These are phyloP conservation scores for Carcinoscorpius rotundicauda DNA, from an alignment of 1,140 invertebrate genomes.

Conservation along the genomic window DNA sequence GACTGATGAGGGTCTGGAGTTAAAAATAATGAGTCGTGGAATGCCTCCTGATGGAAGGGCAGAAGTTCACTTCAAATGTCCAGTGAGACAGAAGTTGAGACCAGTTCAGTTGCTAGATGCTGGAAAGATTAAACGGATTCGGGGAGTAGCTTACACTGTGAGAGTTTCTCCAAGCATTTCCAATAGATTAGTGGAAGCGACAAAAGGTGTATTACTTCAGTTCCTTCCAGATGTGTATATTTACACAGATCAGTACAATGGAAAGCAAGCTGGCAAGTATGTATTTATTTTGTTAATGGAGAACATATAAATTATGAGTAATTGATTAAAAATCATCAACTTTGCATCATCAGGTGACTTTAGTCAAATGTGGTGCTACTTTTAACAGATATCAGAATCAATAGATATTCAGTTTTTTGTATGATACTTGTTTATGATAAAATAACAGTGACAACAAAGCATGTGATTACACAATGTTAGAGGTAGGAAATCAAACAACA, in stretches of 20 bases:
- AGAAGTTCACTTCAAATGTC: conserved; percentile 77
- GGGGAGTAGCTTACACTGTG: conserved; percentile 76
- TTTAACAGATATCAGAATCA: too few species aligned
- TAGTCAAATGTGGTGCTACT: too few species aligned
- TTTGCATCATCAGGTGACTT: not conserved
- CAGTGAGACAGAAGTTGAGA: conserved; percentile 51
- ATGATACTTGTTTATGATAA: too few species aligned
- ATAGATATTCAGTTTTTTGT: too few species aligned
- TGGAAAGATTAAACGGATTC: conserved; percentile 87
- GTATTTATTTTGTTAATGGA: conserved; percentile 32
- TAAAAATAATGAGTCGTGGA: conserved; percentile 77
- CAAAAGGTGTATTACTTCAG: conserved; percentile 79
- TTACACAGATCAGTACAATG: conserved; percentile 78
- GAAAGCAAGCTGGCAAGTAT: conserved; percentile 70
- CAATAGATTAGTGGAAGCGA: conserved; percentile 81
- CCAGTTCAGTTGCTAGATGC: conserved; percentile 50
- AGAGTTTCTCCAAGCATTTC: conserved; percentile 80
- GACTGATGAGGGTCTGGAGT: conserved; percentile 72
- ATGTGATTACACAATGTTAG: too few species aligned
- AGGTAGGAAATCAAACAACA: too few species aligned
- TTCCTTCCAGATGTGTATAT: conserved; percentile 94
- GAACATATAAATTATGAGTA: not conserved
- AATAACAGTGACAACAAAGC: too few species aligned
- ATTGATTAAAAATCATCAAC: not conserved
- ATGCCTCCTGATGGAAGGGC: conserved; percentile 77